These are phyloP conservation scores for Pterocles burchelli DNA, from an alignment of 2,113 vertebrate species.

Conservation along the genomic window DNA sequence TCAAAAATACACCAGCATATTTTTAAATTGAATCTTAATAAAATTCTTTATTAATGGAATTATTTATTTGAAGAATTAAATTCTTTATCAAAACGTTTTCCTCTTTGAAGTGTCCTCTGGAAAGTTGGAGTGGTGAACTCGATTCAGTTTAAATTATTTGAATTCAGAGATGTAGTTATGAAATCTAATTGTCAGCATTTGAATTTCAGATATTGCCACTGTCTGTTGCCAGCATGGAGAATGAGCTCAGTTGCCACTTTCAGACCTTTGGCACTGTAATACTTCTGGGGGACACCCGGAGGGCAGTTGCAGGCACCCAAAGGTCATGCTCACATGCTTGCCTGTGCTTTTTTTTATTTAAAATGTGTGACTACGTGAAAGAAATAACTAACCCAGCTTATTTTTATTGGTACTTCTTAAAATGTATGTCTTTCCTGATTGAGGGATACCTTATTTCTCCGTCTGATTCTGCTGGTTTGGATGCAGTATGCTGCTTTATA, in stretches of 20 bases:
- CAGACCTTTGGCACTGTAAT: not conserved
- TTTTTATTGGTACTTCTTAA: not conserved
- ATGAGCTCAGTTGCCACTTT: not conserved
- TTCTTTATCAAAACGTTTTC: not conserved
- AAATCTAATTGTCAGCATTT: not conserved
- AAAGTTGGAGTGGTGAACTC: not conserved
- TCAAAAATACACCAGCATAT: not conserved
- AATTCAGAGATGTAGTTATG: not conserved
- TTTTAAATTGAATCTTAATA: not conserved
- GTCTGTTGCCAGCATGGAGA: not conserved
- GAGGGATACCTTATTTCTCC: accelerated
- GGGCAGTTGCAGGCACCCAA: not conserved
- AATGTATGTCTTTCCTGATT: not conserved
- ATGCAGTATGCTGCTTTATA: not conserved
- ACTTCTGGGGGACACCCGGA: not conserved
- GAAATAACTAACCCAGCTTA: not conserved
- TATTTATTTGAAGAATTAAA: not conserved
- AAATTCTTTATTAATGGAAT: not conserved
- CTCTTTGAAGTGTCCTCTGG: not conserved
- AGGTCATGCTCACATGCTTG: not conserved
- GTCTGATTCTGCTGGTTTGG: not conserved
- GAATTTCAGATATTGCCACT: not conserved
- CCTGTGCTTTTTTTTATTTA: not conserved
- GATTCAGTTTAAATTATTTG: not conserved
- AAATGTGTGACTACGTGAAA: not conserved